Evolutionary conservation across 2,797 vertebrate species (phyloP).

Genomic region (Florisuga fusca): DNA sequence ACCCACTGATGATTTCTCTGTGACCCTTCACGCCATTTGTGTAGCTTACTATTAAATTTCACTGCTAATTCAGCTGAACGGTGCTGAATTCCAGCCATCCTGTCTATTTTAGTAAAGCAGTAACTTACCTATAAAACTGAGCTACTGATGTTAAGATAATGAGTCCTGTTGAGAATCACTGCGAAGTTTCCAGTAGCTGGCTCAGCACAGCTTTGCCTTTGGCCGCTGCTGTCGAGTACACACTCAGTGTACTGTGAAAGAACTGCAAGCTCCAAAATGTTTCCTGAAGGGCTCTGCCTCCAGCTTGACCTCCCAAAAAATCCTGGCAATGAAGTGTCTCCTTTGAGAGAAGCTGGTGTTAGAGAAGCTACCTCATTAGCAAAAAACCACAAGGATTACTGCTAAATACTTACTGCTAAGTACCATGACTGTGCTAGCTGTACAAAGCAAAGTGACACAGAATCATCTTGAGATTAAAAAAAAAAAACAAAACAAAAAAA

Average conservation of each 20-base stretch:
- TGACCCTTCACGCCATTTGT: not conserved
- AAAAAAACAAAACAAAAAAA: not conserved
- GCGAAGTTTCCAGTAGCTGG: not conserved
- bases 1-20: not conserved
- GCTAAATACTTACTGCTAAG: not conserved
- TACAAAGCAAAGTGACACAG: not conserved
- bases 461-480: not conserved
- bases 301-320: not conserved
- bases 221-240: fast-evolving
- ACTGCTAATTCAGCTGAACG: not conserved
- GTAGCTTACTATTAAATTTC: not conserved
- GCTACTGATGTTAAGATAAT: not conserved
- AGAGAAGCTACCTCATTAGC: not conserved
- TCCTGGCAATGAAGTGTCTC: not conserved
- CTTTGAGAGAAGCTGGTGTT: not conserved
- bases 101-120: not conserved
- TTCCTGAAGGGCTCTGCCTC: not conserved
- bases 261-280: not conserved
- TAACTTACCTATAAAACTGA: not conserved
- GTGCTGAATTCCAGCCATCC: not conserved
- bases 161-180: fast-evolving
- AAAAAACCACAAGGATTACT: not conserved
- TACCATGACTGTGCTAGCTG: fast-evolving
- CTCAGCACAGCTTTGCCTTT: not conserved
- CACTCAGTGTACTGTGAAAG: not conserved